Base-by-base conservation (phyloP, 2,113 vertebrate genomes). In the Anser cygnoides region DNA sequence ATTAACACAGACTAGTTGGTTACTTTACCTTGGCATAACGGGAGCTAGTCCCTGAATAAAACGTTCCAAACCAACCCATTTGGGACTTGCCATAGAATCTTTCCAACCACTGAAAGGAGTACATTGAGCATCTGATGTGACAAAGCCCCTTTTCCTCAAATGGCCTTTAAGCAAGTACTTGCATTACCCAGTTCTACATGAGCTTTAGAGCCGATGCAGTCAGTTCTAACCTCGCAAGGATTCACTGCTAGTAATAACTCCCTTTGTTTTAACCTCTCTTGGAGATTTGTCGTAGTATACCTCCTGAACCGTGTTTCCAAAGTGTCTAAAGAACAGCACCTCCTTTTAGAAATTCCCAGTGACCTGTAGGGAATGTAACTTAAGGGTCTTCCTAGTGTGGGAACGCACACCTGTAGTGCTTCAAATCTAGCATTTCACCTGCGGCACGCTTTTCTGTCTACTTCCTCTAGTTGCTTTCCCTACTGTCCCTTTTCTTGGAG, bases 1-100 rank as follows among this genome's bases (percentile, higher is more conserved):
- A 87, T 93, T 79, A 93, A 93, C 92, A 96, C 70, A 49, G 90
- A 62, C 44, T 28, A 87, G 67, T 75, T 91, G 91, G 67, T 85
- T 79, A 58, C 31, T 73, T 87, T 52, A 68, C 31, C 54, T 76
- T 81, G 80, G 62, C 23, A 68, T 78, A 71, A 67, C 0, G 0
- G 93, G 86, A 95, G 77, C 83, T 84, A 37, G 66, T 82, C 61
- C 66, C 80, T 90, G 86, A 57, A 13, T 37, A 57, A 87, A 89
- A 81, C 73, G 82, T 89, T 43, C 62, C 58, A 84, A 9, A 82
- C 54, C 28, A 31, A 16, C 39, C 13, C 3, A 35, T 80, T 58
- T 66, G 66, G 44, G n/a, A 58, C 86, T 95, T 92, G 39, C 49
- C 49, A 13, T 22, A 76, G 80, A 58, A 18, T 81, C 49, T 82